These are phyloP conservation scores for Barnardius zonarius DNA, from an alignment of 2,113 vertebrate genomes.

Conservation along the genomic window DNA sequence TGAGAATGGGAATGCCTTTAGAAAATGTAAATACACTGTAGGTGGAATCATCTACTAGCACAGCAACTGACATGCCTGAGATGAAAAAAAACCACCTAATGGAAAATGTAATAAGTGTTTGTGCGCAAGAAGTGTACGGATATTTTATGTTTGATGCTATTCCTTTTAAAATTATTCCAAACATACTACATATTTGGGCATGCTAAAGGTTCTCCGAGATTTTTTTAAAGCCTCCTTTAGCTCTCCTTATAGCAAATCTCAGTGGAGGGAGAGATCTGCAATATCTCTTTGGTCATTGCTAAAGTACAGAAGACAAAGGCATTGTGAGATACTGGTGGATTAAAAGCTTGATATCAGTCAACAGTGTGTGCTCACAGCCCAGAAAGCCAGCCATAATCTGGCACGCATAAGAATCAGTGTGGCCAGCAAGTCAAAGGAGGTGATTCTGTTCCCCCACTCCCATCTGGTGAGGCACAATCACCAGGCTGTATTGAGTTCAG, in stretches of 20 bases:
- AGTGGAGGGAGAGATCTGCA: not conserved
- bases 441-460: not conserved
- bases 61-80: not conserved
- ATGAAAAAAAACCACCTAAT: not conserved
- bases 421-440: not conserved
- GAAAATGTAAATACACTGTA: constrained; percentile 18
- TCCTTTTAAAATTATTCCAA: not conserved
- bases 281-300: not conserved
- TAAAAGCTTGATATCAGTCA: not conserved
- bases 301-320: not conserved
- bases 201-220: not conserved
- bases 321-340: not conserved
- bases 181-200: not conserved
- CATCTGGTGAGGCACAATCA: not conserved
- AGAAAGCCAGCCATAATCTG: not conserved
- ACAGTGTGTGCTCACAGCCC: not conserved
- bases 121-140: not conserved
- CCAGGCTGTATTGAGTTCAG: rapidly evolving
- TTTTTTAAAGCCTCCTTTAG: not conserved
- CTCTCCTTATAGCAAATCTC: not conserved
- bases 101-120: not conserved
- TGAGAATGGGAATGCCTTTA: not conserved
- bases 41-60: not conserved
- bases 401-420: not conserved
- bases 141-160: not conserved